Evolutionary conservation across 2,797 vertebrate genomes (phyloP).

Genomic region (Morelia viridis): DNA sequence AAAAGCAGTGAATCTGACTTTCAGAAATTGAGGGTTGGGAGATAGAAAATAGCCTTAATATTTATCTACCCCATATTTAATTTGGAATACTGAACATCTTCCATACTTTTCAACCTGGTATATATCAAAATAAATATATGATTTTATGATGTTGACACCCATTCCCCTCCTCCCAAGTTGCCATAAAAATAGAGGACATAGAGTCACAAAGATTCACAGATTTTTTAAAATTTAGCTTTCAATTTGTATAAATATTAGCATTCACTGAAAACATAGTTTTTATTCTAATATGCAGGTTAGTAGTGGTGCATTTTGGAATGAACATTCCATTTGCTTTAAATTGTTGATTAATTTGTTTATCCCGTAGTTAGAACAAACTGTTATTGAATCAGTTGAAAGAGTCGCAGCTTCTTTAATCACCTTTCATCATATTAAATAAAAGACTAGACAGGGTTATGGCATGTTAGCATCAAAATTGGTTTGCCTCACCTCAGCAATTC

Average conservation of each 20-base stretch:
- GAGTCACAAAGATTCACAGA: not conserved
- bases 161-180: not conserved
- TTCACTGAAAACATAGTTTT: not conserved
- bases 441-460: not conserved
- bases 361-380: not conserved
- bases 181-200: not conserved
- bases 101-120: not conserved
- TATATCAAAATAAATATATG: not conserved
- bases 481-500: not conserved
- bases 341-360: not conserved
- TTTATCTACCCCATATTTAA: not conserved
- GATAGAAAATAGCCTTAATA: not conserved
- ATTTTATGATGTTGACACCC: not conserved
- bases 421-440: not conserved
- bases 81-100: not conserved
- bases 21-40: not conserved
- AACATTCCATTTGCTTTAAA: not conserved
- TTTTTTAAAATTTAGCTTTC: not conserved
- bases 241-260: not conserved
- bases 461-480: not conserved
- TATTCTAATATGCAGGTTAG: not conserved
- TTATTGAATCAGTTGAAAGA: not conserved
- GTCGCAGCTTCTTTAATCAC: not conserved
- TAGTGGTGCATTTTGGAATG: not conserved
- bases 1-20: not conserved